These are phyloP conservation scores for Hiodon tergisus DNA, from an alignment of 2,113 vertebrate species.

Conservation along the genomic window DNA sequence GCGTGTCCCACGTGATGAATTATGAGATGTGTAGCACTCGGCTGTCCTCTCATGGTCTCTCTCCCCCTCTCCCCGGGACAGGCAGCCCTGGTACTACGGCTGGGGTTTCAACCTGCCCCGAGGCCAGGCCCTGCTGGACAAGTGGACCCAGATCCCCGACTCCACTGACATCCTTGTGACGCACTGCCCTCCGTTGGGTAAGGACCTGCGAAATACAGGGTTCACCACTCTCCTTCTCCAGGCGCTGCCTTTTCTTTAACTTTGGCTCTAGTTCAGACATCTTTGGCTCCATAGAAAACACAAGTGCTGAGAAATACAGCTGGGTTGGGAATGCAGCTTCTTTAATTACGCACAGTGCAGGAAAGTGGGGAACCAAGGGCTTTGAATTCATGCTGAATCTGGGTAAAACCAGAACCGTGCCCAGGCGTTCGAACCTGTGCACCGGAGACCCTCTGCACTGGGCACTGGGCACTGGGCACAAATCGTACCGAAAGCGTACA, in stretches of 20 bases:
- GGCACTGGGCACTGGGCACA: too few relatives aligned
- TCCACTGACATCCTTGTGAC: constrained; percentile 89
- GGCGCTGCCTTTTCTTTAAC: background rate
- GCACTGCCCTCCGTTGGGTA: constrained; percentile 92
- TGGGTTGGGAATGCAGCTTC: background rate
- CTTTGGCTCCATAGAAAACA: background rate
- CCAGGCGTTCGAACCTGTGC: too few relatives aligned
- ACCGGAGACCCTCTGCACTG: too few relatives aligned
- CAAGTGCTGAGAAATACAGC: background rate
- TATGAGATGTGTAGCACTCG: background rate
- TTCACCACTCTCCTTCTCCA: background rate
- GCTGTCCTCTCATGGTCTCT: constrained; percentile 15
- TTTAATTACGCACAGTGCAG: too few relatives aligned
- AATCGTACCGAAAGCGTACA: too few relatives aligned
- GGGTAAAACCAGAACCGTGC: too few relatives aligned
- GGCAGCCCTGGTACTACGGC: constrained; percentile 98
- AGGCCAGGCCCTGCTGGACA: constrained; percentile 92
- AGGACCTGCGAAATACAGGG: constrained; percentile 43
- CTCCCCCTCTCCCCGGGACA: constrained; percentile 44
- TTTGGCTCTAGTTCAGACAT: background rate
- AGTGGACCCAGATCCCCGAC: constrained; percentile 96
- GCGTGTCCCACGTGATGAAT: background rate
- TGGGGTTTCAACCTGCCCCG: constrained; percentile 95
- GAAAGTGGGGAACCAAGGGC: too few relatives aligned
- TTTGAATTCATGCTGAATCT: too few relatives aligned